Conservation (phyloP, 2,113 vertebrate species). For the Choloepus hoffmanni region DNA sequence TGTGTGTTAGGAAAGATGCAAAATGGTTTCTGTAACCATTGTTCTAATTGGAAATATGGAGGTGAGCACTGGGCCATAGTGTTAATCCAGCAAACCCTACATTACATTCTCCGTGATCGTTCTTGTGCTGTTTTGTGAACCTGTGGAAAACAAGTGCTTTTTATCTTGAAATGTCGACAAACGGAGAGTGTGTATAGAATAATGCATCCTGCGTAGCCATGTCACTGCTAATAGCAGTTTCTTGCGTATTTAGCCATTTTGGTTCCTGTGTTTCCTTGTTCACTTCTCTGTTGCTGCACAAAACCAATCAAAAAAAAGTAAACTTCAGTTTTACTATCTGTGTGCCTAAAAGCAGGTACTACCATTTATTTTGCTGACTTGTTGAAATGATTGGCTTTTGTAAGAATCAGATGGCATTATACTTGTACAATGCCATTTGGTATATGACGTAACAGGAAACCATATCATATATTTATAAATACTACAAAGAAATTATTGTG, state of each 20-base stretch:
- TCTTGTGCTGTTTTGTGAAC: conserved; percentile 89
- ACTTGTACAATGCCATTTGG: conserved; percentile 92
- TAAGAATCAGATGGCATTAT: conserved; percentile 91
- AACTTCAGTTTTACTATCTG: conserved; percentile 90
- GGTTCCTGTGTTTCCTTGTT: conserved; percentile 88
- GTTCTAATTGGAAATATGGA: conserved; percentile 78
- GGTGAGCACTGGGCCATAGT: conserved; percentile 85
- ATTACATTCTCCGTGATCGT: conserved; percentile 86
- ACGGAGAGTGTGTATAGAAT: conserved; percentile 89
- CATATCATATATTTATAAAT: conserved; percentile 95
- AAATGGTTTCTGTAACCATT: conserved; percentile 82
- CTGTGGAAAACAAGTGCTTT: conserved; percentile 89
- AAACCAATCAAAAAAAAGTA: conserved; percentile 89
- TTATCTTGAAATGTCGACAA: conserved; percentile 88
- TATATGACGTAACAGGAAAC: conserved; percentile 92
- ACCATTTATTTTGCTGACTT: conserved; percentile 90
- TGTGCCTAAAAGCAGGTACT: conserved; percentile 91
- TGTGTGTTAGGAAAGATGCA: conserved; percentile 81
- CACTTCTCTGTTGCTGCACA: conserved; percentile 86
- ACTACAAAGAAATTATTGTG: conserved; percentile 91
- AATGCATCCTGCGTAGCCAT: conserved; percentile 90
- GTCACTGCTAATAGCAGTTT: conserved; percentile 92
- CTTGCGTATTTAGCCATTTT: conserved; percentile 88
- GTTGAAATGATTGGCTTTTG: conserved; percentile 91
- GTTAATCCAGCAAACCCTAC: conserved; percentile 87